Percentiles rank a stretch among this genome's conserved stretches.
Conservation (phyloP, 2,888 invertebrate genomes). For the Agrilus biguttatus region DNA sequence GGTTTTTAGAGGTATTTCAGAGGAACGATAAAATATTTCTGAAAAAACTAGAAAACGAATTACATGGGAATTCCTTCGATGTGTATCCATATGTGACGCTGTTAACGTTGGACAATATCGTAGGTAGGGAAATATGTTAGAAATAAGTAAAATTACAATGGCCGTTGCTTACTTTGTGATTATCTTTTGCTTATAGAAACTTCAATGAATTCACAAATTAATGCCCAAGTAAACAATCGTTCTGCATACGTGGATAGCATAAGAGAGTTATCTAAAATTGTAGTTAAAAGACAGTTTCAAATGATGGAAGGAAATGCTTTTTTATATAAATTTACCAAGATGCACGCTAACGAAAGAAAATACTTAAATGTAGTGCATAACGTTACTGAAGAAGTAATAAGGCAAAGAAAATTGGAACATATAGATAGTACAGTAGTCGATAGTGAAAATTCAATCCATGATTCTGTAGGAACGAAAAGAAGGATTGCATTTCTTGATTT, state of each 20-base stretch:
- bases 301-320: constrained; percentile 37
- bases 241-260: constrained; percentile 61
- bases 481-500: constrained; percentile 8
- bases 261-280: constrained; percentile 32
- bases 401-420: too few species aligned
- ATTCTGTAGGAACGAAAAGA: constrained; percentile 6
- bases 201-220: constrained; percentile 64
- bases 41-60: too few species aligned
- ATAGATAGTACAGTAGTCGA: too few species aligned
- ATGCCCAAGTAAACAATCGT: constrained; percentile 54
- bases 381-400: constrained; percentile 41
- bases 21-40: too few species aligned
- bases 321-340: constrained; percentile 35
- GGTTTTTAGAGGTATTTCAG: too few species aligned
- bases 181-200: constrained; percentile 43
- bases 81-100: too few species aligned
- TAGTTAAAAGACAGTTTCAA: constrained; percentile 19
- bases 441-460: neutral
- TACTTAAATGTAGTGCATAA: constrained; percentile 35
- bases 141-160: too few species aligned
- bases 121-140: too few species aligned
- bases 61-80: too few species aligned
- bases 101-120: too few species aligned
- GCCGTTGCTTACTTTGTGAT: too few species aligned
- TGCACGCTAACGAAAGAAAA: constrained; percentile 41